Base-by-base conservation (phyloP, 1,140 invertebrate species). In the Drosophila ohnishii region DNA sequence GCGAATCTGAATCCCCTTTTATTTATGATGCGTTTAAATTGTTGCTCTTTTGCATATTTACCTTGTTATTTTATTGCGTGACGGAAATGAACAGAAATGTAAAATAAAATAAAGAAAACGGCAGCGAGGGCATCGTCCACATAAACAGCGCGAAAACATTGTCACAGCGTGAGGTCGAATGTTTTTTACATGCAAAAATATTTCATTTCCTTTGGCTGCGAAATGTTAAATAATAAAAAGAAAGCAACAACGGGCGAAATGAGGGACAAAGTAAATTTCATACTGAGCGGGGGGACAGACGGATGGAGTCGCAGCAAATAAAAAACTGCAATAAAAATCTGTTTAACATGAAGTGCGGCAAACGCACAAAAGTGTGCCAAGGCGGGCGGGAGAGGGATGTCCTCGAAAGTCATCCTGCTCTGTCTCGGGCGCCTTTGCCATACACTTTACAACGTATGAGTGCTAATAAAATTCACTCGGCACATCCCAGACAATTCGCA, bases 301-400 rank as follows among this genome's bases (percentile, higher is more conserved):
- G 2, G 22, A 47, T 25, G 14, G 35, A 61, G 45, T 40, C 64
- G 45, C 69, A 67, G 82, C 78, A 75, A 86, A 87, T 86, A 86
- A 86, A 86, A 86, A 87, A 80, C 57, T 86, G 83, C 83, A 86
- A 86, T 86, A 86, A 86, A 86, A 86, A 86, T 86, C 83, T 87
- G 83, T 86, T 86, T 77, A 86, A 86, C 83, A 86, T 80, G 84
- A 79, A 86, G 75, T 82, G 78, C 64, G 73, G 69, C 57, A 42
- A 65, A 75, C 75, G 53, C 70, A 78, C 66, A 70, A 77, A 74
- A 78, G 75, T 83, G 62, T 79, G 62, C 48, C 60, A 64, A 48
- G 73, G 61, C 69, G 53, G 51, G 30, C 22, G 44, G 65, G 35
- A 71, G 37, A 16, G 35, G 65, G 35, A 71, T 45, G 35, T 67